These are phyloP conservation scores for Chrysina gloriosa DNA, from an alignment of 2,888 invertebrate genomes.

Conservation along the genomic window DNA sequence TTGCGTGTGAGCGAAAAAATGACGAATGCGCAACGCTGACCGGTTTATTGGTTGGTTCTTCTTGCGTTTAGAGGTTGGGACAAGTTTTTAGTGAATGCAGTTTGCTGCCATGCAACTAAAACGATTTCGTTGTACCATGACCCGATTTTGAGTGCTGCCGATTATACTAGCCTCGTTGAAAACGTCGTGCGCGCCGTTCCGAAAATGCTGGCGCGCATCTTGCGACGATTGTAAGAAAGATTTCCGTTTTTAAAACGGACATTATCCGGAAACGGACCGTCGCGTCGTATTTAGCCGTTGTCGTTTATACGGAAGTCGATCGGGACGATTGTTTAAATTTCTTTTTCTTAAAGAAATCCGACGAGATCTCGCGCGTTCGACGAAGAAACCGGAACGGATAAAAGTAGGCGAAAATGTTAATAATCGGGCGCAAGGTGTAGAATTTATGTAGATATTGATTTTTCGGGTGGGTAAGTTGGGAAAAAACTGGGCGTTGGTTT, in stretches of 20 bases:
- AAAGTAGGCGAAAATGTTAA: constrained; percentile 28
- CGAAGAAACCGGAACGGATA: not conserved
- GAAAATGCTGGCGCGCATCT: constrained; percentile 37
- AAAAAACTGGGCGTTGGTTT: constrained; percentile 65
- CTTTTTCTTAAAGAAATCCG: too few species aligned
- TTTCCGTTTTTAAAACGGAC: too few species aligned
- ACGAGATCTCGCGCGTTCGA: not conserved
- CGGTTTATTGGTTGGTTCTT: constrained; percentile 62
- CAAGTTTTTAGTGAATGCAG: constrained; percentile 64
- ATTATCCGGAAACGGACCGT: too few species aligned
- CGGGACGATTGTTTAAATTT: too few species aligned
- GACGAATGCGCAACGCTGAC: constrained; percentile 60
- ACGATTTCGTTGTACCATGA: constrained; percentile 65
- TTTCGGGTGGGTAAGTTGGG: constrained; percentile 61
- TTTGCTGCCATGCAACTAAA: constrained; percentile 63
- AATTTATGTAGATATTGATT: constrained; percentile 62
- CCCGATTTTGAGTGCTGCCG: constrained; percentile 64
- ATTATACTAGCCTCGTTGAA: constrained; percentile 59
- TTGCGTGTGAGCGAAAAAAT: constrained; percentile 58
- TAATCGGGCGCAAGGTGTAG: constrained; percentile 45
- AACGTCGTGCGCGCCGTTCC: constrained; percentile 54
- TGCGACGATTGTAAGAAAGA: too few species aligned
- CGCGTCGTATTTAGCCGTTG: not conserved
- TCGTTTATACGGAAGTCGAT: too few species aligned
- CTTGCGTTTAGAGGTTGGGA: constrained; percentile 62